Conservation (phyloP, 2,113 vertebrate genomes). For the Ictalurus punctatus region DNA sequence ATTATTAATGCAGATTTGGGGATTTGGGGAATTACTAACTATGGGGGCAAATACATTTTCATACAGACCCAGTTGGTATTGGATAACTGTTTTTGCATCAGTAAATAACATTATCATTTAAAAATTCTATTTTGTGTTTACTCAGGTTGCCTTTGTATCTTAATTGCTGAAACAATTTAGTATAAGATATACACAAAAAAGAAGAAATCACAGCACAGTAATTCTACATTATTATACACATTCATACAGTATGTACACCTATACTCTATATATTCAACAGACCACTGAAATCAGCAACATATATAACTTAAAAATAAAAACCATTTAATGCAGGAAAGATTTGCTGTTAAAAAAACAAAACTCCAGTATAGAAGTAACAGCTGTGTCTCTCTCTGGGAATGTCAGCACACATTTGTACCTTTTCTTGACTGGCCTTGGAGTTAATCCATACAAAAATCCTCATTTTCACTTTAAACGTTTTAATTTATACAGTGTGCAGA, state of each 20-base stretch:
- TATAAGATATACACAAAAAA: no score
- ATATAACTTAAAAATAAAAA: neutral
- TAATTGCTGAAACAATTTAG: no score
- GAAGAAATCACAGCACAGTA: no score
- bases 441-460: neutral
- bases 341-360: neutral
- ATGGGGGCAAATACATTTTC: no score
- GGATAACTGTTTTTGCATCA: no score
- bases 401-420: neutral
- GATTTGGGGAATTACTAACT: no score
- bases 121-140: no score
- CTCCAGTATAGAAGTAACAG: neutral
- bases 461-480: neutral
- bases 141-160: no score
- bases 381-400: neutral
- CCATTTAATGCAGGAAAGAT: neutral
- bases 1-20: no score
- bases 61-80: no score
- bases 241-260: neutral
- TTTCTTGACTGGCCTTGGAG: neutral
- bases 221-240: neutral
- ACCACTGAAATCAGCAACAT: neutral
- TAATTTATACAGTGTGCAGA: neutral
- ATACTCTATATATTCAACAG: neutral
- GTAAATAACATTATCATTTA: no score